Evolutionary conservation across 2,888 invertebrate species (phyloP).

Genomic region (Apotomis capreana): DNA sequence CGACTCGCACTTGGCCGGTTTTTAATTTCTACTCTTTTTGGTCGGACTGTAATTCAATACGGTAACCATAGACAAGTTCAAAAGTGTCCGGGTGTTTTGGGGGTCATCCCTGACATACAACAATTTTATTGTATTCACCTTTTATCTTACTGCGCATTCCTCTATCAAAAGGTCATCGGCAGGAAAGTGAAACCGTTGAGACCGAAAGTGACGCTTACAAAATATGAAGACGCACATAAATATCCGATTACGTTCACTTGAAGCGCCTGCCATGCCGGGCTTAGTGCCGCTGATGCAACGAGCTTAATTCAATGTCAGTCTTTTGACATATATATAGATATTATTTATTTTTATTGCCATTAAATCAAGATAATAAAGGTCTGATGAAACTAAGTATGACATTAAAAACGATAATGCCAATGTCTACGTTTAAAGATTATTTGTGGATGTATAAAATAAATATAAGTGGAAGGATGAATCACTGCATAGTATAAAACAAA

Average conservation of each 20-base stretch:
- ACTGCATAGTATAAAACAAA: too few species aligned
- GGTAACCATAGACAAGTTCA: too few species aligned
- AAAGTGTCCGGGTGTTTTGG: too few species aligned
- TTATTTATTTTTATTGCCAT: not conserved
- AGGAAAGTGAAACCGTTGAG: conserved; percentile 77
- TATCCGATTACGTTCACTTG: conserved; percentile 58
- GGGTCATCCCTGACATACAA: not conserved
- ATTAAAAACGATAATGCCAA: not conserved
- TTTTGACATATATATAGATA: conserved; percentile 13
- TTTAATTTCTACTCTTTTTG: too few species aligned
- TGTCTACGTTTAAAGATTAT: too few species aligned
- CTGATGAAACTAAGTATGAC: conserved; percentile 11
- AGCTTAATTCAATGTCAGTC: conserved; percentile 53
- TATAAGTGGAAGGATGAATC: too few species aligned
- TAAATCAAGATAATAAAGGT: conserved; percentile 2
- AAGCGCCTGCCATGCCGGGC: conserved; percentile 45
- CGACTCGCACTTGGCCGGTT: too few species aligned
- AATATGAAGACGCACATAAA: conserved; percentile 65
- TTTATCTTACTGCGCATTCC: conserved; percentile 72
- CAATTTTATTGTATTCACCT: conserved; percentile 64
- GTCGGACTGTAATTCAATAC: too few species aligned
- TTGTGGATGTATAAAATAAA: too few species aligned
- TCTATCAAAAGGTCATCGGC: conserved; percentile 69
- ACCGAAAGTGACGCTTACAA: conserved; percentile 72
- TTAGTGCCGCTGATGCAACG: conserved; percentile 65